Percentiles rank a stretch among this genome's conserved stretches.
Conservation (phyloP, 2,797 vertebrate species). For the Pseudotriccus pelzelni region DNA sequence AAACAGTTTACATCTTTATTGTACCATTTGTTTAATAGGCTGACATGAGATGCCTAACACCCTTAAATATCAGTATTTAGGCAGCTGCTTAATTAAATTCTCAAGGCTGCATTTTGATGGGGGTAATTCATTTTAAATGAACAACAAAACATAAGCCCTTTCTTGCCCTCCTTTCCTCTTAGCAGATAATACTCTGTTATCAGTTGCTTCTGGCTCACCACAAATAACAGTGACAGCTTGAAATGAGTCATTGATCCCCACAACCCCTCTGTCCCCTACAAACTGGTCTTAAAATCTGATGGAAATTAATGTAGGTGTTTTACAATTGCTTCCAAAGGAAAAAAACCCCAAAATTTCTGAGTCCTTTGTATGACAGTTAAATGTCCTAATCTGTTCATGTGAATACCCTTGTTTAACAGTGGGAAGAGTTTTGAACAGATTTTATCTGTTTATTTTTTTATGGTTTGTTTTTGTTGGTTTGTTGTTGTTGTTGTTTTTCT, state of each 20-base stretch:
- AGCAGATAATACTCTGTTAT: conserved; percentile 60
- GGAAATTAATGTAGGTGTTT: conserved; percentile 7
- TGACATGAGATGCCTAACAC: conserved; percentile 58
- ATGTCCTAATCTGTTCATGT: background rate
- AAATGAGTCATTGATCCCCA: conserved; percentile 53
- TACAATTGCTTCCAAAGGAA: background rate
- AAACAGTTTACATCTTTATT: conserved; percentile 67
- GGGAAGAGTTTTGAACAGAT: background rate
- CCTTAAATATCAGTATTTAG: conserved; percentile 64
- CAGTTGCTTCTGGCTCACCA: conserved; percentile 60
- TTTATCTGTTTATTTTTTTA: background rate
- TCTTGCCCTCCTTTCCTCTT: conserved; percentile 29
- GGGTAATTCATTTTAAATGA: conserved; percentile 65
- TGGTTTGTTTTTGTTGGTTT: background rate
- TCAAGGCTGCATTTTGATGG: conserved; percentile 66
- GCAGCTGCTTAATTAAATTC: conserved; percentile 74
- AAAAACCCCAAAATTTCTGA: background rate
- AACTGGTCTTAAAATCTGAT: conserved; percentile 27
- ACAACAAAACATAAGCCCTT: conserved; percentile 60
- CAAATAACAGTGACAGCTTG: conserved; percentile 66
- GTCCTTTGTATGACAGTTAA: background rate
- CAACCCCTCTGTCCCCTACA: background rate
- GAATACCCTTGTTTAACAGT: background rate
- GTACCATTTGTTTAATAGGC: conserved; percentile 72
- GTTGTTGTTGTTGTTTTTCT: background rate